Percentiles rank a stretch among this genome's conserved stretches.
Evolutionary conservation across 2,888 invertebrate genomes (phyloP).

Genomic region (Micropterix aruncella): DNA sequence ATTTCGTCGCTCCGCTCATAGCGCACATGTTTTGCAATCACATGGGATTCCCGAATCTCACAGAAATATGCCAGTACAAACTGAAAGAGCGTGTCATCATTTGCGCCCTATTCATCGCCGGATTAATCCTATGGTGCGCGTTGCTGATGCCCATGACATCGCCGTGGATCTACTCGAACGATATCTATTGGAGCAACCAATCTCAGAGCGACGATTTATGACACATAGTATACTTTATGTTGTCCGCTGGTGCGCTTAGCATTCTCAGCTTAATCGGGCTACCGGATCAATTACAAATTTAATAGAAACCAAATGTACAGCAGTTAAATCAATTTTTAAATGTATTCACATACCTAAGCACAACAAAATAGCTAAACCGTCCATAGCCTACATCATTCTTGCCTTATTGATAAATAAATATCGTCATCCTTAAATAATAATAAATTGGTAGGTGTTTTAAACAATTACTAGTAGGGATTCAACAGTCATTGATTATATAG

Average conservation of each 20-base stretch:
- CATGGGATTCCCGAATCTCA: conserved; percentile 89
- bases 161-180: conserved; percentile 47
- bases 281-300: neutral
- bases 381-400: too few relatives aligned
- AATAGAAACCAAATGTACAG: too few relatives aligned
- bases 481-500: too few relatives aligned
- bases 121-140: conserved; percentile 64
- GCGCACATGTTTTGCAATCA: conserved; percentile 94
- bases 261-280: neutral
- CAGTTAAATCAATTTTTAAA: too few relatives aligned
- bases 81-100: conserved; percentile 43
- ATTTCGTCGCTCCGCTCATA: conserved; percentile 74
- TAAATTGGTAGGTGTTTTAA: too few relatives aligned
- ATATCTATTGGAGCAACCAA: neutral
- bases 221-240: neutral
- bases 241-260: neutral
- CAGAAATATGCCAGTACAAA: conserved; percentile 33
- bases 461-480: too few relatives aligned
- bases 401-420: too few relatives aligned
- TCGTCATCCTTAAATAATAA: too few relatives aligned
- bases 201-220: neutral
- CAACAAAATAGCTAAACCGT: too few relatives aligned
- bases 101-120: conserved; percentile 53
- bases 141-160: conserved; percentile 63
- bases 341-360: too few relatives aligned